Evolutionary conservation across 2,888 invertebrate species (phyloP).

Genomic region (Drosophila merina): DNA sequence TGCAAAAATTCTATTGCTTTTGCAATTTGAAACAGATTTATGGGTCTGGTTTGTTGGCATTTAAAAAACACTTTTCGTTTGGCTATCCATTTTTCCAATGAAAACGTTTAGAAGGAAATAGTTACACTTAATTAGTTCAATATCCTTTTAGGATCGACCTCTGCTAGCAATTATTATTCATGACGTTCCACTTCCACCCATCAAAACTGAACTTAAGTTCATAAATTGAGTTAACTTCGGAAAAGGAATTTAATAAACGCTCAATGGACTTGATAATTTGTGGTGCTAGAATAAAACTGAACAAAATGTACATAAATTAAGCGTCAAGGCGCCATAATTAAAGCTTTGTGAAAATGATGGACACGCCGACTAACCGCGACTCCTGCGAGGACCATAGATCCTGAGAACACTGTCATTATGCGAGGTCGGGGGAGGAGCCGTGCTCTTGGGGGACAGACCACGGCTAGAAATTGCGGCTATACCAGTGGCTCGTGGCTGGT

Average conservation of each 20-base stretch:
- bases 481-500: conserved; percentile 31
- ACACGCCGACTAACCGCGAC: conserved; percentile 64
- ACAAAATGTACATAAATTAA: conserved; percentile 79
- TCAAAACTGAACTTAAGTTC: conserved; percentile 3
- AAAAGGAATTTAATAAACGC: conserved; percentile 71
- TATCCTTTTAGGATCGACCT: not conserved
- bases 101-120: conserved; percentile 5
- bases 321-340: conserved; percentile 71
- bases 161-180: not conserved
- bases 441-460: conserved; percentile 6
- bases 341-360: conserved; percentile 71
- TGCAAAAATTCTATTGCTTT: conserved; percentile 35
- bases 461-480: conserved; percentile 35
- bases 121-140: not conserved
- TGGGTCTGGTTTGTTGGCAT: conserved; percentile 32
- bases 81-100: conserved; percentile 10
- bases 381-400: conserved; percentile 23
- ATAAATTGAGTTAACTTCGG: conserved; percentile 43
- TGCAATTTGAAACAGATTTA: conserved; percentile 58
- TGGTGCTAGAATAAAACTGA: conserved; percentile 68
- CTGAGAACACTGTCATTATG: conserved; percentile 41
- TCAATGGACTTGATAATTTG: conserved; percentile 80
- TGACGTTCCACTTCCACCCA: not conserved
- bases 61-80: conserved; percentile 28
- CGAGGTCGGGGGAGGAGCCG: conserved; percentile 6